A percentile compares a stretch with the other conserved stretches of the same genome.
These are phyloP conservation scores for Hyles vespertilio DNA, from an alignment of 1,140 invertebrate genomes.

Conservation along the genomic window DNA sequence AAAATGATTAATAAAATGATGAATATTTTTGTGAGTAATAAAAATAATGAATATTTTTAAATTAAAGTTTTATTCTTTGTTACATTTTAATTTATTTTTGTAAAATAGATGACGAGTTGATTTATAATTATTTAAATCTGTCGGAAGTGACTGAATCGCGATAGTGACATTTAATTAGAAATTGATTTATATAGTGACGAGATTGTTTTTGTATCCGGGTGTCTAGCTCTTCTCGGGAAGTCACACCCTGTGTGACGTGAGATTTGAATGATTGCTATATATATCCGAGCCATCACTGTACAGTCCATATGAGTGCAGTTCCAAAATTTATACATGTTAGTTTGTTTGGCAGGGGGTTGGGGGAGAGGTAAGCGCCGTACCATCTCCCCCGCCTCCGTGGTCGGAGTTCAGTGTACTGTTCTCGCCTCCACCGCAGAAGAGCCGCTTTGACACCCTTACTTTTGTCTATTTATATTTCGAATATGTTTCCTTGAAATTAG, in stretches of 20 bases:
- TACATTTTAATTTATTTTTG: too few relatives aligned
- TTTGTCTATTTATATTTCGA: background rate
- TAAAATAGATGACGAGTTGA: too few relatives aligned
- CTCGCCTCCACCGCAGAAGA: constrained; percentile 48
- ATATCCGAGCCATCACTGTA: constrained; percentile 16
- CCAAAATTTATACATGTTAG: constrained; percentile 21
- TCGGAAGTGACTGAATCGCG: constrained; percentile 11
- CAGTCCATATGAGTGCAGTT: constrained; percentile 15
- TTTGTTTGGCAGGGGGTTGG: constrained; percentile 16
- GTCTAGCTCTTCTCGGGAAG: constrained; percentile 48
- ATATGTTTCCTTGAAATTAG: too few relatives aligned
- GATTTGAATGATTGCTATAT: constrained; percentile 22
- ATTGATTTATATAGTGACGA: background rate
- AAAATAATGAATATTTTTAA: too few relatives aligned
- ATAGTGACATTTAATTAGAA: constrained; percentile 14
- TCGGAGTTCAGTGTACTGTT: constrained; percentile 51
- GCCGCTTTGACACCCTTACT: constrained; percentile 35
- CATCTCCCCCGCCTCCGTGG: constrained; percentile 28
- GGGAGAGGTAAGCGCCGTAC: constrained; percentile 38
- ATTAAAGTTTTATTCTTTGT: too few relatives aligned
- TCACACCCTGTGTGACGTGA: constrained; percentile 27
- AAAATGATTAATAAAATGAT: too few relatives aligned
- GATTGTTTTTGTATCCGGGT: constrained; percentile 14
- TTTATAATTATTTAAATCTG: too few relatives aligned
- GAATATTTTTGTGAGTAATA: too few relatives aligned